These are phyloP conservation scores for Deilephila porcellus DNA, from an alignment of 2,888 invertebrate species.

Conservation along the genomic window DNA sequence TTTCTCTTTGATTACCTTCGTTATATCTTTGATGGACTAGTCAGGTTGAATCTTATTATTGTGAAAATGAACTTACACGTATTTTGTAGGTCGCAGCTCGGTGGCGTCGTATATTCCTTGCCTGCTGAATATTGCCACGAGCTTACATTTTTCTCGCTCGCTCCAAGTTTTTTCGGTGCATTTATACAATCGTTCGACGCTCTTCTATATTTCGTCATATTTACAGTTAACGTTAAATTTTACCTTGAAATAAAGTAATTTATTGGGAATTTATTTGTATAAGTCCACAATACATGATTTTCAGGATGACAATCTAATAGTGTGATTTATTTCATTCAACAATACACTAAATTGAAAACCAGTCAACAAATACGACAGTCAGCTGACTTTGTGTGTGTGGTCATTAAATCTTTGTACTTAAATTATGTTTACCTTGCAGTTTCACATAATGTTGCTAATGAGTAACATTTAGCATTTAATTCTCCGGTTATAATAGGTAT, in stretches of 20 bases:
- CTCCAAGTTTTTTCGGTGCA: neutral
- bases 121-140: neutral
- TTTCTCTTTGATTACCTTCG: no score
- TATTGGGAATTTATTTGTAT: neutral
- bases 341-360: neutral
- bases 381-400: neutral
- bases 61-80: neutral
- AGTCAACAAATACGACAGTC: neutral
- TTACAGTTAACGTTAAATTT: neutral
- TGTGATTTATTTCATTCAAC: no score
- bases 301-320: neutral
- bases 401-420: conserved; percentile 2
- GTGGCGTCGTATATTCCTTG: neutral
- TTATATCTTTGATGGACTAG: neutral
- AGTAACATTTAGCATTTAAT: conserved; percentile 6
- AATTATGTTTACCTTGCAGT: neutral
- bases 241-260: neutral
- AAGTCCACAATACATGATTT: neutral
- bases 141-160: neutral
- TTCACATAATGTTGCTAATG: neutral
- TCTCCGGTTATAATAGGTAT: neutral
- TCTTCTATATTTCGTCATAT: neutral
- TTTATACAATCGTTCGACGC: neutral
- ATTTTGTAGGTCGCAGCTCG: neutral
- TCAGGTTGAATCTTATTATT: neutral